Evolutionary conservation across 1,140 invertebrate genomes (phyloP).

Genomic region (Daktulosphaira vitifoliae): DNA sequence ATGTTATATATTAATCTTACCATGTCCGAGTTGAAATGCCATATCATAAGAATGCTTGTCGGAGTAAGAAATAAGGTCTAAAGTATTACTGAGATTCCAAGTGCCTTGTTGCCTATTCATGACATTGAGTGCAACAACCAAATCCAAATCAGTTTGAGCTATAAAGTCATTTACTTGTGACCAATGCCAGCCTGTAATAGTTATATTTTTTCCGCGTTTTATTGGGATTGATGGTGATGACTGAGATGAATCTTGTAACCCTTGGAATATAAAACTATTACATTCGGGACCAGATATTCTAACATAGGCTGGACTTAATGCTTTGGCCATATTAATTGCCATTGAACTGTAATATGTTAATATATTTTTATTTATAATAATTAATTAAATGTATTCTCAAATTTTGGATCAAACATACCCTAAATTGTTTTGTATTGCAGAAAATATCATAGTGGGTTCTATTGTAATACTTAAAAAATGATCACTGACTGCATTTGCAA

Average conservation of each 20-base stretch:
- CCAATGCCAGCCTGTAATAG: slow-evolving; percentile 37
- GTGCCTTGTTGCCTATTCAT: slow-evolving; percentile 35
- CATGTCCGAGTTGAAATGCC: slow-evolving; percentile 57
- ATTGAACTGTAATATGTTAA: slow-evolving; percentile 5
- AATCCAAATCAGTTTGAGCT: slow-evolving; percentile 40
- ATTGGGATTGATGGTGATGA: neutral
- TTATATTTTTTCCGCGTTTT: slow-evolving; percentile 1
- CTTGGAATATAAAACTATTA: slow-evolving; percentile 22
- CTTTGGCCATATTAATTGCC: slow-evolving; percentile 27
- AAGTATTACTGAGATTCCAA: slow-evolving; percentile 49
- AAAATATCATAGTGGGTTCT: slow-evolving; percentile 14
- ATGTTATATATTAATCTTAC: slow-evolving; percentile 42
- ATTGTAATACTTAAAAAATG: slow-evolving; percentile 30
- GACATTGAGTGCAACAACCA: slow-evolving; percentile 41
- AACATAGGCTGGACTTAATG: slow-evolving; percentile 3
- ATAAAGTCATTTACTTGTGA: slow-evolving; percentile 42
- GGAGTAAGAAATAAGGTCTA: slow-evolving; percentile 50
- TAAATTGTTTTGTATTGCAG: neutral
- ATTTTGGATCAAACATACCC: slow-evolving; percentile 23
- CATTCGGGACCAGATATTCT: slow-evolving; percentile 12
- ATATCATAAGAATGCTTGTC: slow-evolving; percentile 49
- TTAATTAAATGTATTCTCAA: too few species aligned
- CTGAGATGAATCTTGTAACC: neutral
- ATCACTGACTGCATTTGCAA: slow-evolving; percentile 14
- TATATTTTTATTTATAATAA: too few species aligned